A percentile compares a stretch with the other conserved stretches of the same genome.
phyloP scores from a whole-genome alignment of 2,888 invertebrate genomes.

The Eupithecia pulchellata region DNA sequence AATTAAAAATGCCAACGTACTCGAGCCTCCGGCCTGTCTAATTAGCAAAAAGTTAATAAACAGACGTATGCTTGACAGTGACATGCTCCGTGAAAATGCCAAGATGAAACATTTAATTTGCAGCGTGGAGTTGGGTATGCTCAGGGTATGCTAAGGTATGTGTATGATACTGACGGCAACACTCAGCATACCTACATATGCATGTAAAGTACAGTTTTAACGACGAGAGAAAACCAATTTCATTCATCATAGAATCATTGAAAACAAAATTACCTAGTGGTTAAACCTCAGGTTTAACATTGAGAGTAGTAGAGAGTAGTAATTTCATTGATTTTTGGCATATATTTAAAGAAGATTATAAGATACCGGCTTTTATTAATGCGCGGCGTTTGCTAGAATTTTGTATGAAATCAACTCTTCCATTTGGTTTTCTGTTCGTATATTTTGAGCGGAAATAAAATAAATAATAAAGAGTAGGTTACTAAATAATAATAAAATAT shows the following conservation, averaged over 20 bases:
- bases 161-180: slow-evolving; percentile 14
- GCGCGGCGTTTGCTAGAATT: no score
- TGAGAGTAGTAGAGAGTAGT: no score
- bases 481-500: no score
- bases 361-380: no score
- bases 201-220: neutral
- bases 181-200: neutral
- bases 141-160: slow-evolving; percentile 43
- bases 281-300: no score
- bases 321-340: no score
- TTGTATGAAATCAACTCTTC: neutral
- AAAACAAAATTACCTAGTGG: no score
- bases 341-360: no score
- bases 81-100: slow-evolving; percentile 82
- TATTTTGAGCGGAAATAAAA: neutral
- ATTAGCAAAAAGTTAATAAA: slow-evolving; percentile 85
- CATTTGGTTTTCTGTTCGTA: neutral
- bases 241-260: no score
- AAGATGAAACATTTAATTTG: slow-evolving; percentile 85
- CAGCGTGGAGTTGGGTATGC: slow-evolving; percentile 59
- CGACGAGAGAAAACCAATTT: neutral
- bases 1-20: slow-evolving; percentile 85
- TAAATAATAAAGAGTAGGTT: neutral
- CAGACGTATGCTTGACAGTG: slow-evolving; percentile 82
- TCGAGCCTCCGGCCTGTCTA: slow-evolving; percentile 77